Base-by-base conservation (phyloP, 2,113 vertebrate species). In the Cricetomys ansorgei region DNA sequence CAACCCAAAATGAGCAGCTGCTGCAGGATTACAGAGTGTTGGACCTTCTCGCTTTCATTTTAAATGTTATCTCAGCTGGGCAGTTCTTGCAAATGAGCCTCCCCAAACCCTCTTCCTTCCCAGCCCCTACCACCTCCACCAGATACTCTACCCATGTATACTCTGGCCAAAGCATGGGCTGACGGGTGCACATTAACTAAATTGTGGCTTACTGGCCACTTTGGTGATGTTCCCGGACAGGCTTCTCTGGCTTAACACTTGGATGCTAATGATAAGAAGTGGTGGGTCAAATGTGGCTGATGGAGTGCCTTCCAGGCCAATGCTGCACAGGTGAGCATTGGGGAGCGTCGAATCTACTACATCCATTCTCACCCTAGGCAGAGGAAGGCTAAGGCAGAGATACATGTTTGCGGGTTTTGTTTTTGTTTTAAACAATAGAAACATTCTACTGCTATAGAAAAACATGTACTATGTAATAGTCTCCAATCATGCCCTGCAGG, bases 1-100 rank as follows among this genome's bases (percentile, higher is more conserved):
- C 95, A 34, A 4, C 64, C 93, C 90, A 73, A 84, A 89, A 25
- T 19, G 89, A 31, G 29, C 88, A 98, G 95, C 98, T 98, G 98
- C 98, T 97, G 94, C 70, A 0, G 70, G 96, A 72, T 95, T 97
- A 95, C 13, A 48, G 80, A 95, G 69, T 34, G 55, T 40, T 94
- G 97, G 98, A 97, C 73, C 96, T 85, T 95, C 96, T 85, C 40
- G 3, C 89, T 84, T 96, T 97, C 23, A 0, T 96, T 98, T 88
- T 1, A 96, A 57, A 88, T 95, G 94, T 97, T 97, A 97, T 95
- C 96, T 97, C 86, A 1, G 96, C 76, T 81, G 96, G 97, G 15
- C 95, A 97, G 96, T 86, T 96, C 95, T 97, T 92, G 87, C 94
- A 98, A 88, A 95, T 76, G 84, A 88, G 88, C 1, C 45, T 83